Evolutionary conservation across 2,797 vertebrate genomes (phyloP), one percentile per base, ranked within the genome.

Genomic region (Microhierax caerulescens): DNA sequence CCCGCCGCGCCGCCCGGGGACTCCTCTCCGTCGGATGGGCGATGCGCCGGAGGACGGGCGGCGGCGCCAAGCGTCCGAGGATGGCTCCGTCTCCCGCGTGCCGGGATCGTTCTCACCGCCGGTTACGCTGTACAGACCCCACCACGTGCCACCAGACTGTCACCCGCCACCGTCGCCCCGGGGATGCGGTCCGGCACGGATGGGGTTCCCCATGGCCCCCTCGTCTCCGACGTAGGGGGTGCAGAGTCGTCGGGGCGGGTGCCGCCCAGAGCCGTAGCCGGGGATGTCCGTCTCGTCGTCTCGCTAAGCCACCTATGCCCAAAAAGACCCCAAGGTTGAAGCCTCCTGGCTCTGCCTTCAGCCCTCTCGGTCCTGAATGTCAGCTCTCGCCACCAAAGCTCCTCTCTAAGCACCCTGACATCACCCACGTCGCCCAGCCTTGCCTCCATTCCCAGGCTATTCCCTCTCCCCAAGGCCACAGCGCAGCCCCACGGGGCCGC

Each of bases 1-100:
- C 95, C 96, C 56, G 97, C 98, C 98, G 97, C 90, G 85, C 92
- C 34, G 85, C 92, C 95, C 45, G 59, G 79, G 95, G 96, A 92
- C 96, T 93, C 75, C 72, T 93, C 94, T 77, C 79, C 51, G 11
- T n/a, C 11, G 43, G 92, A 88, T 43, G 79, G 90, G 88, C 87
- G 59, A 77, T 56, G 78, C 45, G 30, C 96, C 87, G 57, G 95
- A 87, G 92, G 96, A 95, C 51, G 54, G 92, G 95, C 78, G 69
- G 63, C 74, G 34, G 53, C 5, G 69, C 85, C 57, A 22, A 69
- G 85, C 75, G 85, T 97, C 95, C 85, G 82, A 85, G 94, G 92
- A 93, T 72, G 83, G 85, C 85, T 85, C 43, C 85, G 53, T 96
- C 93, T 97, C 88, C 92, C 70, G 37, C 84, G 69, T 82, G 96